Conservation (phyloP, 2,113 vertebrate species). For the Campylomormyrus numenius region DNA sequence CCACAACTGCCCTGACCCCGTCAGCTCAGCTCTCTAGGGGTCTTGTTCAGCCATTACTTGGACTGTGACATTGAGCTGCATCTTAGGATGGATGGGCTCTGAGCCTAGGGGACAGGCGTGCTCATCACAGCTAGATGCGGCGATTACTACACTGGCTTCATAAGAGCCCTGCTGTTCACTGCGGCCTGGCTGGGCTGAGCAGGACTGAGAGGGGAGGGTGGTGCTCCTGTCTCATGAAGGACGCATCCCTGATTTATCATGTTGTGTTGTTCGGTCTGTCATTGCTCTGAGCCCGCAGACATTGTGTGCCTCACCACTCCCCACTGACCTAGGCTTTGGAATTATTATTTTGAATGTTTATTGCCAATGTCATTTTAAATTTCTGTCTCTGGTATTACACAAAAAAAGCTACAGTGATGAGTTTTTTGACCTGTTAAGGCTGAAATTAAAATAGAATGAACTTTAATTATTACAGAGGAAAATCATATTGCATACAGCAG, state of each 20-base stretch:
- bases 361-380: neutral
- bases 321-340: neutral
- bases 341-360: neutral
- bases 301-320: neutral
- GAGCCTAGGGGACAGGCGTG: neutral
- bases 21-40: neutral
- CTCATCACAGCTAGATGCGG: neutral
- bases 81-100: neutral
- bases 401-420: neutral
- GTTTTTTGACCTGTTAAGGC: neutral
- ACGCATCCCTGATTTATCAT: neutral
- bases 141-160: neutral
- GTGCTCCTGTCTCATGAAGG: neutral
- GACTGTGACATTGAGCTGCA: neutral
- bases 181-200: neutral
- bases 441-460: neutral
- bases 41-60: neutral
- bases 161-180: neutral
- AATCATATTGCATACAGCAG: neutral
- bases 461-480: neutral
- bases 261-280: neutral
- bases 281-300: neutral
- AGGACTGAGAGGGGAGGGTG: neutral
- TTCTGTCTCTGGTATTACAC: neutral
- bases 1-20: neutral